These are phyloP conservation scores for Caenorhabditis macrosperma DNA, from an alignment of 2,888 invertebrate genomes.

Conservation along the genomic window DNA sequence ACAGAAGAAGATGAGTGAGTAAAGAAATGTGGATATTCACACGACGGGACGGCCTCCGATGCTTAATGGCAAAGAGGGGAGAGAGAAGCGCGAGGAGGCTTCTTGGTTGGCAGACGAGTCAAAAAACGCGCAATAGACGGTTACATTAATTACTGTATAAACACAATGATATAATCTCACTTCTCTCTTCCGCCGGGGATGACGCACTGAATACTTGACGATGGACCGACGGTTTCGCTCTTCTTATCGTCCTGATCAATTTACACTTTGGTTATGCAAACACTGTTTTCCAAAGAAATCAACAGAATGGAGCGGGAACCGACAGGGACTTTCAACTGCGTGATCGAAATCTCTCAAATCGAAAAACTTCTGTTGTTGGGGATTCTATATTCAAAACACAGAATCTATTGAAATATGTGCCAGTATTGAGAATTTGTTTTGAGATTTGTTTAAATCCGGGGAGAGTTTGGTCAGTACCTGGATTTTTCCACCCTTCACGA, in stretches of 20 bases:
- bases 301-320: slow-evolving; percentile 1
- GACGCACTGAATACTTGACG: neutral
- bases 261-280: slow-evolving; percentile 49
- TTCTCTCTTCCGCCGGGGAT: slow-evolving; percentile 13
- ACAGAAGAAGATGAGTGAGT: slow-evolving; percentile 52
- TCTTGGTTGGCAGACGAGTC: slow-evolving; percentile 29
- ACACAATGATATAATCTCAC: slow-evolving; percentile 55
- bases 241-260: slow-evolving; percentile 44
- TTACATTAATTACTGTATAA: slow-evolving; percentile 60
- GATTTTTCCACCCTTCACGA: too few relatives aligned
- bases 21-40: slow-evolving; percentile 58
- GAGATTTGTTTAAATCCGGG: too few relatives aligned
- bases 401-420: too few relatives aligned
- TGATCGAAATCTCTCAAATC: neutral
- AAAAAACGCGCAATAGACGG: slow-evolving; percentile 32
- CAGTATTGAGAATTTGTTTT: too few relatives aligned
- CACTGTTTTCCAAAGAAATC: slow-evolving; percentile 16
- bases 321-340: neutral
- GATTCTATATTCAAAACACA: too few relatives aligned
- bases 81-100: neutral
- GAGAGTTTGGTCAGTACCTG: too few relatives aligned
- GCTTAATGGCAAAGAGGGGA: slow-evolving; percentile 38
- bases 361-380: too few relatives aligned
- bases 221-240: slow-evolving; percentile 32
- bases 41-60: slow-evolving; percentile 48